Percentiles rank a stretch among this genome's conserved stretches.
Evolutionary conservation across 2,113 vertebrate species (phyloP).

Genomic region (Jaculus jaculus): DNA sequence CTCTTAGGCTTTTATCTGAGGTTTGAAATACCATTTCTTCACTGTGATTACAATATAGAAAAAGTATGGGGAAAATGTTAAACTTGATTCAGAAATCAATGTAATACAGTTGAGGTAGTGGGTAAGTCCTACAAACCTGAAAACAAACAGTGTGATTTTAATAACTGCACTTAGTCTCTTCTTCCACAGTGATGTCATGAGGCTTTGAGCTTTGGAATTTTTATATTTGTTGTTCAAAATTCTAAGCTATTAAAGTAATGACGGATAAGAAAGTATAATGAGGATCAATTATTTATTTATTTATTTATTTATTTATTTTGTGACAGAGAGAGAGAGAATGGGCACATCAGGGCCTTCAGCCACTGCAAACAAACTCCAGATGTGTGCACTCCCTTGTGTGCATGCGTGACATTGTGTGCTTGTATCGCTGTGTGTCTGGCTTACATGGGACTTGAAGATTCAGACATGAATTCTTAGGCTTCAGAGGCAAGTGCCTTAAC

Average conservation of each 20-base stretch:
- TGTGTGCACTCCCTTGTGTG: too few species aligned
- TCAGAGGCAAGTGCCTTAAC: too few species aligned
- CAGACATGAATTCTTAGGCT: too few species aligned
- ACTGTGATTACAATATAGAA: constrained; percentile 60
- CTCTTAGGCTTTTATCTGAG: constrained; percentile 73
- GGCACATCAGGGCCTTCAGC: too few species aligned
- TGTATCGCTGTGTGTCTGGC: too few species aligned
- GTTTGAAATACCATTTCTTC: constrained; percentile 67
- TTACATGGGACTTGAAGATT: too few species aligned
- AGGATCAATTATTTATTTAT: not conserved
- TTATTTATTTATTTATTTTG: too few species aligned
- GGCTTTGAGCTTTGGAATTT: not conserved
- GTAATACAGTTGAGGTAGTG: constrained; percentile 29
- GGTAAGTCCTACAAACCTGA: constrained; percentile 39
- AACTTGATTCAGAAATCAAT: constrained; percentile 62
- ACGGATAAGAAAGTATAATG: not conserved
- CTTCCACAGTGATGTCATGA: not conserved
- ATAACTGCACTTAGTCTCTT: constrained; percentile 3
- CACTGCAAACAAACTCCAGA: too few species aligned
- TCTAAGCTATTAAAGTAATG: constrained; percentile 17
- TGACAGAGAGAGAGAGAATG: too few species aligned
- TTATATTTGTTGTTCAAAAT: constrained; percentile 21
- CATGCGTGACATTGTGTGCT: too few species aligned
- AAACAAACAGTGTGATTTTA: constrained; percentile 39
- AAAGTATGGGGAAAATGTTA: constrained; percentile 30